phyloP scores from a whole-genome alignment of 2,113 vertebrate genomes.

The Festucalex cinctus region DNA sequence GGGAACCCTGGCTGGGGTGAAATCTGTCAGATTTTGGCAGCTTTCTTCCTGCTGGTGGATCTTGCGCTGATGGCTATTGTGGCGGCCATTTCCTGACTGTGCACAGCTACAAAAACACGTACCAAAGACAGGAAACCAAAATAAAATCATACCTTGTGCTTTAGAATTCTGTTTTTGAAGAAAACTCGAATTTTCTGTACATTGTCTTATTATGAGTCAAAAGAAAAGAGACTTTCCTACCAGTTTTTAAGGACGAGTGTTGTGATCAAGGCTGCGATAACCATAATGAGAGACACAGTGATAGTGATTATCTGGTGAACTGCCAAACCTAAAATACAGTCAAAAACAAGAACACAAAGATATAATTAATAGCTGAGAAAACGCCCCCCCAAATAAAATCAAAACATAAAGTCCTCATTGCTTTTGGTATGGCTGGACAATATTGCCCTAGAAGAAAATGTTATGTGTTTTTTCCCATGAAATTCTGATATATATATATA shows the following conservation, averaged over 20 bases:
- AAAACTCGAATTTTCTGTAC: background rate
- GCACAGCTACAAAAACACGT: conserved; percentile 86
- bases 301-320: conserved; percentile 99
- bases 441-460: no score
- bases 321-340: conserved; percentile 82
- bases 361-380: conserved; percentile 9
- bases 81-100: conserved; percentile 85
- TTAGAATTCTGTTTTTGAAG: background rate
- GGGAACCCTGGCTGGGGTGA: conserved; percentile 88
- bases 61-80: conserved; percentile 95
- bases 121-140: conserved; percentile 79
- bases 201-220: background rate
- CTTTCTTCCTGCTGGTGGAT: conserved; percentile 97
- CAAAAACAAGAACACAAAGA: conserved; percentile 19
- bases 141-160: conserved; percentile 79
- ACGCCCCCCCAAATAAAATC: background rate
- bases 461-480: no score
- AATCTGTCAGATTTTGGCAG: conserved; percentile 97
- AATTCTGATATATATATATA: no score
- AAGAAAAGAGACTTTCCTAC: conserved; percentile 81
- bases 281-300: conserved; percentile 99
- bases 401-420: background rate
- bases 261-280: conserved; percentile 97
- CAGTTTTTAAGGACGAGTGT: conserved; percentile 99
- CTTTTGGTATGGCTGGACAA: background rate